These are phyloP conservation scores for Athalia cordata DNA, from an alignment of 2,888 invertebrate genomes.

Conservation along the genomic window DNA sequence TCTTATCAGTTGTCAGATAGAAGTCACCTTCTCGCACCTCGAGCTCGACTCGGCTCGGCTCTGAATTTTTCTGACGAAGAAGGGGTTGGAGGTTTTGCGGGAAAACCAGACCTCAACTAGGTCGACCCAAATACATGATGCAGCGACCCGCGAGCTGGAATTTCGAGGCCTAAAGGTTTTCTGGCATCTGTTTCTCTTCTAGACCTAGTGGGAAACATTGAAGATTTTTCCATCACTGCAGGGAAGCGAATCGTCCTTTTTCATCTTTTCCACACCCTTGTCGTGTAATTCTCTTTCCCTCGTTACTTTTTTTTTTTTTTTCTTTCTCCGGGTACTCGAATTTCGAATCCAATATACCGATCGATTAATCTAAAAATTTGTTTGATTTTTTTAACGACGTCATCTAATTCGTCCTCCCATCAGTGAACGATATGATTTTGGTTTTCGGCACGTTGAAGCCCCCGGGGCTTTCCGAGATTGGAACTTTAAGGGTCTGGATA, in stretches of 20 bases:
- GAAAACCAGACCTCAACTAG: constrained; percentile 13
- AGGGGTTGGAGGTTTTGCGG: background rate
- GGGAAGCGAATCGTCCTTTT: background rate
- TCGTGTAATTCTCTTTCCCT: background rate
- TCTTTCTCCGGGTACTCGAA: too few relatives aligned
- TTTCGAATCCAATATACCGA: too few relatives aligned
- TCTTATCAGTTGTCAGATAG: constrained; percentile 15
- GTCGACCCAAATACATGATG: constrained; percentile 45
- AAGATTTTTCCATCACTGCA: constrained; percentile 27
- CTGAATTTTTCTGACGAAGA: constrained; percentile 14
- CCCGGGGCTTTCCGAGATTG: too few relatives aligned
- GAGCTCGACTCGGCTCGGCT: background rate
- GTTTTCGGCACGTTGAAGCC: too few relatives aligned
- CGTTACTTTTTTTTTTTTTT: background rate
- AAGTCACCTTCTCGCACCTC: constrained; percentile 1
- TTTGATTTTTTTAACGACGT: too few relatives aligned
- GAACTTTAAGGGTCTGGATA: too few relatives aligned
- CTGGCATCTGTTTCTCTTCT: constrained; percentile 20
- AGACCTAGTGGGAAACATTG: constrained; percentile 18
- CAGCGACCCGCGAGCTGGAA: constrained; percentile 37
- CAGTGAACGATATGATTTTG: too few relatives aligned
- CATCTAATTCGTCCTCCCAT: too few relatives aligned
- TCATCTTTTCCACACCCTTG: background rate
- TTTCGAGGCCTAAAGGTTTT: constrained; percentile 40
- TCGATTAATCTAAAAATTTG: too few relatives aligned